Evolutionary conservation across 2,113 vertebrate species (phyloP).

Genomic region (Psophia crepitans): DNA sequence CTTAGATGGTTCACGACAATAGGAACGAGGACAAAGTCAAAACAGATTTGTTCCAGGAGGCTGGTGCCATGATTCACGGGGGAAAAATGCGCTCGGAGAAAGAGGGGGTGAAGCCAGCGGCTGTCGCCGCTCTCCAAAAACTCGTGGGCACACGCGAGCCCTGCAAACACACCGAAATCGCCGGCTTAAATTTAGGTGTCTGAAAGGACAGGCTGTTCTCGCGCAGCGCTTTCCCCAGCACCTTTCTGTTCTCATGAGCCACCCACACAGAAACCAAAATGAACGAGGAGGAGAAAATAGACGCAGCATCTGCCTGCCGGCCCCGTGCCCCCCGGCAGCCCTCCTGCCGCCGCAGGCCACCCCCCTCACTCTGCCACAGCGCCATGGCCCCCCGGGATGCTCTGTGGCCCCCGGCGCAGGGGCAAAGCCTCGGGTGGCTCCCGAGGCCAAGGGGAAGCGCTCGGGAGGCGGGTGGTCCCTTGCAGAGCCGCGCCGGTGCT

Average conservation of each 20-base stretch:
- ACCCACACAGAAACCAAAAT: slow-evolving; percentile 75
- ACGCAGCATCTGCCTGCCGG: slow-evolving; percentile 50
- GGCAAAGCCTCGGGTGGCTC: neutral
- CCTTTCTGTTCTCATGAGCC: slow-evolving; percentile 76
- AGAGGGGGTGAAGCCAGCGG: neutral
- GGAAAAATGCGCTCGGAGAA: neutral
- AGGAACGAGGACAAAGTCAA: neutral
- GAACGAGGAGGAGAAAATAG: slow-evolving; percentile 52
- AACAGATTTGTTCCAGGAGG: neutral
- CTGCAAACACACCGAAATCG: accelerated
- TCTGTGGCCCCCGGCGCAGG: accelerated
- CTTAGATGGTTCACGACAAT: neutral
- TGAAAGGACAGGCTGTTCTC: slow-evolving; percentile 52
- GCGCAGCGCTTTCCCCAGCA: slow-evolving; percentile 68
- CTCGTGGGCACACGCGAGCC: accelerated
- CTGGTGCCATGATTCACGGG: neutral
- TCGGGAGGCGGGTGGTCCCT: neutral
- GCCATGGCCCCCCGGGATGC: accelerated
- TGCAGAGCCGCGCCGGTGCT: accelerated
- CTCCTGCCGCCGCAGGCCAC: neutral
- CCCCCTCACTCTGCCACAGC: neutral
- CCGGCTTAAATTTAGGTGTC: neutral
- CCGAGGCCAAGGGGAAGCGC: neutral
- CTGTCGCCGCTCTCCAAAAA: neutral
- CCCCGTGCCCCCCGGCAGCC: neutral